Evolutionary conservation across 2,888 invertebrate species (phyloP).

Genomic region (Cremastinae sp.): DNA sequence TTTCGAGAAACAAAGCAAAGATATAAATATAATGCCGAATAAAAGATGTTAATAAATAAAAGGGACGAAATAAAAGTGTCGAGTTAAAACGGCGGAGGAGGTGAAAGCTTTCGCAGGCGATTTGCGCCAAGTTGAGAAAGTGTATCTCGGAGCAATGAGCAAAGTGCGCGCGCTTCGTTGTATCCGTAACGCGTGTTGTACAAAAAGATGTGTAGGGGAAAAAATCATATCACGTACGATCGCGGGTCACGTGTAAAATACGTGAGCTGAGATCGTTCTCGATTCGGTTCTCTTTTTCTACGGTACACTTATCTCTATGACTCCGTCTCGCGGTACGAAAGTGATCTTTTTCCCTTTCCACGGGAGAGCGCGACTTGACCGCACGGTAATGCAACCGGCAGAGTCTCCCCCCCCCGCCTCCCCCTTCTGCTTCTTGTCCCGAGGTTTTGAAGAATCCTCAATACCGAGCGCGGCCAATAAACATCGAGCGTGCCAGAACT

Average conservation of each 20-base stretch:
- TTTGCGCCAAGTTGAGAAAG: constrained; percentile 19
- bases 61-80: neutral
- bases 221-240: constrained; percentile 67
- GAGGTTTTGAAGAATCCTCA: constrained; percentile 58
- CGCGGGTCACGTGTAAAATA: constrained; percentile 67
- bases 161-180: constrained; percentile 12
- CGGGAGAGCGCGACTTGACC: constrained; percentile 21
- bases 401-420: too few species aligned
- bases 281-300: constrained; percentile 43
- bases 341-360: constrained; percentile 59
- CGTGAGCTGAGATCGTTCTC: constrained; percentile 56
- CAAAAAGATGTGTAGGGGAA: constrained; percentile 30
- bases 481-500: constrained; percentile 44
- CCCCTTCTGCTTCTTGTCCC: constrained; percentile 24
- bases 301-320: constrained; percentile 16
- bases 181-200: constrained; percentile 1
- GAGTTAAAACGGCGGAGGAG: neutral
- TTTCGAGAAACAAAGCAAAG: too few species aligned
- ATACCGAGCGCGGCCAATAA: constrained; percentile 57
- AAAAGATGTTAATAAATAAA: too few species aligned
- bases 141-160: constrained; percentile 8
- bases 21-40: too few species aligned
- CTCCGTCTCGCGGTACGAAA: constrained; percentile 22
- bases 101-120: constrained; percentile 18
- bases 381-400: constrained; percentile 37